Evolutionary conservation across 2,888 invertebrate genomes (phyloP).

Genomic region (Euphydryas editha): DNA sequence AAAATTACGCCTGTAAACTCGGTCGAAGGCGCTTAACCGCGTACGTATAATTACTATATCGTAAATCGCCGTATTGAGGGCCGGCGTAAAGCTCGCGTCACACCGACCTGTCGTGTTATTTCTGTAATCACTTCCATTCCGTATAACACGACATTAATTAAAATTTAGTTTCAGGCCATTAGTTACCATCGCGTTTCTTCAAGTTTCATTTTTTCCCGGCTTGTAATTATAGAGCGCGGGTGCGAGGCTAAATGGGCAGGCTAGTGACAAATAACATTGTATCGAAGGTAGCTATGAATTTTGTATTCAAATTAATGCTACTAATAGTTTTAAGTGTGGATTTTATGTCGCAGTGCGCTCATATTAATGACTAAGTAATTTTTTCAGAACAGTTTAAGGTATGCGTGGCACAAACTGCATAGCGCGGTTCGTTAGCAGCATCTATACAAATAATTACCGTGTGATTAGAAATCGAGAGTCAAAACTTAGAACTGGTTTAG

Average conservation of each 20-base stretch:
- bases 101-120: constrained; percentile 78
- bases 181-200: constrained; percentile 81
- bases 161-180: constrained; percentile 84
- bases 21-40: constrained; percentile 70
- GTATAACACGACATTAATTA: constrained; percentile 84
- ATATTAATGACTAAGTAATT: constrained; percentile 55
- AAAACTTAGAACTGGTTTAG: constrained; percentile 69
- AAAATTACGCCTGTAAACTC: constrained; percentile 73
- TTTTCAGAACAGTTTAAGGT: constrained; percentile 42
- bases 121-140: constrained; percentile 82
- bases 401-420: constrained; percentile 50
- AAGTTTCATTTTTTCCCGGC: constrained; percentile 74
- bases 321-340: constrained; percentile 75
- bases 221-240: constrained; percentile 79
- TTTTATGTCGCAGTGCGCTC: constrained; percentile 56
- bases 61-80: constrained; percentile 75
- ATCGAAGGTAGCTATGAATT: constrained; percentile 78
- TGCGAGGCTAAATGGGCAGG: constrained; percentile 77
- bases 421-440: constrained; percentile 45
- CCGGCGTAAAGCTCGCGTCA: constrained; percentile 53
- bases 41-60: constrained; percentile 78
- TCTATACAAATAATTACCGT: constrained; percentile 57
- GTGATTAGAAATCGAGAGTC: constrained; percentile 72
- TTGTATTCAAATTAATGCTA: constrained; percentile 80
- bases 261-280: constrained; percentile 82